Base-by-base conservation (phyloP, 1,140 invertebrate genomes). In the Laodelphax striatellus region DNA sequence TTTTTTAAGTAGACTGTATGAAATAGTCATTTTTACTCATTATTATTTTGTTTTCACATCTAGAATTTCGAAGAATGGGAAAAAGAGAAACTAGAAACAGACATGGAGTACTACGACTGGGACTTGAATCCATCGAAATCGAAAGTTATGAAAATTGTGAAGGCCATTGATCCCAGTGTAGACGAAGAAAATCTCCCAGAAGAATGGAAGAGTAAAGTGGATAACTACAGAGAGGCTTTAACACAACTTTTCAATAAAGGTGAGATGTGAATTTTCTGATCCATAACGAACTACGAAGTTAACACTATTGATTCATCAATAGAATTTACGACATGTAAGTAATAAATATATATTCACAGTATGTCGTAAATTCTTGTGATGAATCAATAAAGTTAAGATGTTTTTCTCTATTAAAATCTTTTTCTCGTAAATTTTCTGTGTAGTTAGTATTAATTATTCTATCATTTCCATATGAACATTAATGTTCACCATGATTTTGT, bases 51-150 rank as follows among this genome's bases (percentile, higher is more conserved):
- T 38, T 38, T 38, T 38, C 34, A 2, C 34, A 38, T 38, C 9
- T 31, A 65, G 64, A 64, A 28, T 5, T 57, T 63, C 52, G 64
- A 63, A 60, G 53, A 55, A 43, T 65, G 64, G 64, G 64, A 65
- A 53, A 46, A 50, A 52, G 55, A 62, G 38, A 65, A 65, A 64
- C 19, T 43, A 10, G 62, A 61, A 44, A 52, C 34, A 9, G 64
- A 65, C 14, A 65, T 65, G 64, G 64, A 65, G 52, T 59, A 57
- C 21, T 65, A 65, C 38, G 59, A 62, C 11, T 65, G 64, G 64
- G 54, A 65, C 13, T 53, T 52, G 9, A 63, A 63, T 54, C 43
- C 16, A 1, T 65, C 64, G 1, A 60, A 63, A 44, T 34, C 58
- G 55, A 46, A 61, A 19, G 28, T 65, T 11, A 5, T 21, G n/a